Conservation (phyloP, 2,797 vertebrate species). For the Lacerta viridis region DNA sequence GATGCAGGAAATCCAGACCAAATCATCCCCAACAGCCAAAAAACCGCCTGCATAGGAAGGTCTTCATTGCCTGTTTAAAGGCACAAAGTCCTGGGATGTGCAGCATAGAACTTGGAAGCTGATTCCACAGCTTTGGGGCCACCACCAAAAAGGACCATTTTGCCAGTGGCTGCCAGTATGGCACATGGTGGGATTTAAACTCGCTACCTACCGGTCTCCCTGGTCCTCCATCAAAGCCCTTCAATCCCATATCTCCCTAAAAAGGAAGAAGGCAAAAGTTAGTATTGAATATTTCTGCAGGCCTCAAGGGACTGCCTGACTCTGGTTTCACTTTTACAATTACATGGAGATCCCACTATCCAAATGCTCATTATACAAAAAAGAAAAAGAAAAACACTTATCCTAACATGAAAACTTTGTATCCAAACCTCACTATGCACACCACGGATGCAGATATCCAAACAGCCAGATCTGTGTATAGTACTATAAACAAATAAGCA, state of each 20-base stretch:
- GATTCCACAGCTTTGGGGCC: background rate
- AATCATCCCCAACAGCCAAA: background rate
- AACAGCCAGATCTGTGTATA: no score
- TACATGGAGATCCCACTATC: no score
- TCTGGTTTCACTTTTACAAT: background rate
- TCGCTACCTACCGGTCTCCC: slow-evolving; percentile 82
- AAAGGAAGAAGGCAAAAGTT: slow-evolving; percentile 36
- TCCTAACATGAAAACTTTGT: no score
- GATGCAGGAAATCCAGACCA: background rate
- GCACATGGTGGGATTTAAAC: background rate
- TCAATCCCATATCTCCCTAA: slow-evolving; percentile 88
- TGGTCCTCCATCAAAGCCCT: slow-evolving; percentile 83
- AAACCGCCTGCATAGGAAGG: background rate
- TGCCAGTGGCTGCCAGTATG: background rate
- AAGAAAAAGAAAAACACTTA: no score
- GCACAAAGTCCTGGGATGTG: background rate
- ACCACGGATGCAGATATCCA: no score
- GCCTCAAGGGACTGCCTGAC: background rate
- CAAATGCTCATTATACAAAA: no score
- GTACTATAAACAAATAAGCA: no score
- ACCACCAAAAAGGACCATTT: background rate
- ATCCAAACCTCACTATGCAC: no score
- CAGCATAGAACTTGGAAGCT: no score
- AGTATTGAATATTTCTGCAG: background rate
- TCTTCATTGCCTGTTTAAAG: background rate